phyloP scores from a whole-genome alignment of 2,888 invertebrate species.

The Drosophila neotestacea region DNA sequence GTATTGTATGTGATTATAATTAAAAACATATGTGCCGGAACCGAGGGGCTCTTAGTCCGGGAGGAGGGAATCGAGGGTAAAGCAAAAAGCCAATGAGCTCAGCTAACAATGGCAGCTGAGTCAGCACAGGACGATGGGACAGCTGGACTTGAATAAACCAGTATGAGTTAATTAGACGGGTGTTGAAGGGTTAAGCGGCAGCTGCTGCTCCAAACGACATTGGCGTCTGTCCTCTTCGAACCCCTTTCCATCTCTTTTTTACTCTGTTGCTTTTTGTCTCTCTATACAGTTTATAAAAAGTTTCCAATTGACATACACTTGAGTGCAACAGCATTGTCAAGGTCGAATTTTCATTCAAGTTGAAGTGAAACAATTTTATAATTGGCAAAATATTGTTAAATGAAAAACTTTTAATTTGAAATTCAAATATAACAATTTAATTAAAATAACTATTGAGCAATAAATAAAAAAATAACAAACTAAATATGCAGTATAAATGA shows the following conservation, averaged over 20 bases:
- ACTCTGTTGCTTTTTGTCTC: neutral
- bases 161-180: conserved; percentile 74
- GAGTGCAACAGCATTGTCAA: conserved; percentile 49
- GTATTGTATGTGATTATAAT: conserved; percentile 60
- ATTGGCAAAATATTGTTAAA: neutral
- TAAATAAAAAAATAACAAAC: neutral
- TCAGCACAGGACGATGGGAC: conserved; percentile 34
- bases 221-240: conserved; percentile 9
- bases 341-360: conserved; percentile 26
- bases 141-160: conserved; percentile 12
- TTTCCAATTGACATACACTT: conserved; percentile 10
- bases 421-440: too few species aligned
- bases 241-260: neutral
- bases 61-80: neutral
- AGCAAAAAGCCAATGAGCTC: conserved; percentile 20
- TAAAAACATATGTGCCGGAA: conserved; percentile 76
- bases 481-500: too few species aligned
- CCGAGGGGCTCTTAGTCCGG: conserved; percentile 15
- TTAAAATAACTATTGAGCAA: too few species aligned
- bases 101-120: conserved; percentile 60
- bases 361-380: neutral
- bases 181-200: conserved; percentile 63
- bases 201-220: conserved; percentile 30
- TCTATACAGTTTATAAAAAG: conserved; percentile 8
- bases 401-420: too few species aligned